These are phyloP conservation scores for Argyresthia albistria DNA, from an alignment of 2,888 invertebrate species.

Conservation along the genomic window DNA sequence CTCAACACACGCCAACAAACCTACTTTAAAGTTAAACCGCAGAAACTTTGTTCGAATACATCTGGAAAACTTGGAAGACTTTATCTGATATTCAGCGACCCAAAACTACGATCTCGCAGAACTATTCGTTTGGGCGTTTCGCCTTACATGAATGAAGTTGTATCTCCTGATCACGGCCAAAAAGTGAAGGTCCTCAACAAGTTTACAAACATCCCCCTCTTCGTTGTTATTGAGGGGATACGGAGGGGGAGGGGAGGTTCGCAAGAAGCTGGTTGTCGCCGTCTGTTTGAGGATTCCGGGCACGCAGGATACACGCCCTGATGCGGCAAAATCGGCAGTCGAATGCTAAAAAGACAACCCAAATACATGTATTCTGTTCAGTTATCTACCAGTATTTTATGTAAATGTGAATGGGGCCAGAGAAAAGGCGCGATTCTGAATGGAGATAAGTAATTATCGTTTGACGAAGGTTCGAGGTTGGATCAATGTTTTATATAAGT, in stretches of 20 bases:
- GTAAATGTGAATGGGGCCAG: constrained; percentile 1
- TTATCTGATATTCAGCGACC: neutral
- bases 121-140: neutral
- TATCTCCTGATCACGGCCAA: constrained; percentile 1
- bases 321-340: constrained; percentile 12
- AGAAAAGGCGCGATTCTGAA: neutral
- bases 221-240: neutral
- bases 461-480: too few species aligned
- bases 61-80: neutral
- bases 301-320: constrained; percentile 12
- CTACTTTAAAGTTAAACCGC: too few species aligned
- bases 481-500: too few species aligned
- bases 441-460: neutral
- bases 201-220: neutral
- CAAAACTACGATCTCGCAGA: neutral
- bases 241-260: neutral
- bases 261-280: neutral
- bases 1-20: too few species aligned
- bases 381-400: constrained; percentile 5
- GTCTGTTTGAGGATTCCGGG: constrained; percentile 9
- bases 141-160: constrained; percentile 4
- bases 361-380: constrained; percentile 1
- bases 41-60: too few species aligned
- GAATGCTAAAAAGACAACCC: constrained; percentile 13
- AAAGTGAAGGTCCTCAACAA: neutral